Evolutionary conservation across 2,888 invertebrate species (phyloP).

Genomic region (Chrysotoxum bicinctum): DNA sequence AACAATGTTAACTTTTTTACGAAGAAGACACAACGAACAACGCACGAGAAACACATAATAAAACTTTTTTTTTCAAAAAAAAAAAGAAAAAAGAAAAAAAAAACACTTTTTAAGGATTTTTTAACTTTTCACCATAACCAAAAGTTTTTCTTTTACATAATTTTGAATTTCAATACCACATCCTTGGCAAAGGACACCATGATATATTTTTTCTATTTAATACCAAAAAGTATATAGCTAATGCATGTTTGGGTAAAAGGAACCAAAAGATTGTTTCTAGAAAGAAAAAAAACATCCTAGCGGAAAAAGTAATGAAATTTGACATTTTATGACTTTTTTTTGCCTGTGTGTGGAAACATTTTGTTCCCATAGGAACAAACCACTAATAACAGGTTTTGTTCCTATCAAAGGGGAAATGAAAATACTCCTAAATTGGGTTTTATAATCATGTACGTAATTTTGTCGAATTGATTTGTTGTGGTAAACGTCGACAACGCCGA

Average conservation of each 20-base stretch:
- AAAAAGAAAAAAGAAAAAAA: background rate
- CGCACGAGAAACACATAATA: slow-evolving; percentile 23
- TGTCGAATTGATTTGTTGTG: slow-evolving; percentile 20
- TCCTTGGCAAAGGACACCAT: slow-evolving; percentile 1
- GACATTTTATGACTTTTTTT: slow-evolving; percentile 55
- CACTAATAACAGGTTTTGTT: background rate
- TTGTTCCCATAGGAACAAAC: background rate
- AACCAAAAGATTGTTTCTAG: background rate
- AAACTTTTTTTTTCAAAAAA: slow-evolving; percentile 6
- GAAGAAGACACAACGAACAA: background rate
- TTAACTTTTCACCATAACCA: slow-evolving; percentile 42
- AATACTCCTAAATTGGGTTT: background rate
- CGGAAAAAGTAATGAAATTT: slow-evolving; percentile 66
- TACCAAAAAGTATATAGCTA: slow-evolving; percentile 8
- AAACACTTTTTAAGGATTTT: slow-evolving; percentile 54
- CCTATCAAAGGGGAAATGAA: background rate
- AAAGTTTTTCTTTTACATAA: slow-evolving; percentile 26
- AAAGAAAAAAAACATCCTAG: slow-evolving; percentile 39
- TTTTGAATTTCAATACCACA: slow-evolving; percentile 20
- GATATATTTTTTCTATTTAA: slow-evolving; percentile 19
- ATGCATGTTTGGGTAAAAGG: background rate
- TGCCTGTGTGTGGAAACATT: background rate
- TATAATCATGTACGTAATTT: slow-evolving; percentile 26
- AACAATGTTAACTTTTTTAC: background rate
- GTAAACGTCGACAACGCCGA: no score